Evolutionary conservation across 1,140 invertebrate species (phyloP), one percentile per base, ranked within the genome.

Genomic region (Subanguina moxae): DNA sequence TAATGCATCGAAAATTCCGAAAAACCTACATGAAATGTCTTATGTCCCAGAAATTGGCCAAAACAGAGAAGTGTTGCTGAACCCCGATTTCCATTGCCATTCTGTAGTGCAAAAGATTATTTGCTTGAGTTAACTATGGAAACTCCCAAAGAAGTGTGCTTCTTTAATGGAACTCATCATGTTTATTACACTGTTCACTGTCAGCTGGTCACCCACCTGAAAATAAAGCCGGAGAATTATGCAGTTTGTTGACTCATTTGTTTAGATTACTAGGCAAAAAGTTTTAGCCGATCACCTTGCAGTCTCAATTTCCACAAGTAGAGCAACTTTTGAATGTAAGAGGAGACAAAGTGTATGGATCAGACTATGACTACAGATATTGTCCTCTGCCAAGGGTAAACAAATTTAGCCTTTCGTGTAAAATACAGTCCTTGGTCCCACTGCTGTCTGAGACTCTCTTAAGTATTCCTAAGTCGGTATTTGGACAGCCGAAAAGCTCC

Each of bases 121-220:
- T 43, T 61, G n/a, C 28, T 3, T 43, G 58, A 61, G 28, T n/a
- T 61, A 8, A 28, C 27, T 8, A n/a, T 25, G 21, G 8, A 43
- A 5, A 21, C 38, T 5, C 58, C 62, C 42, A 64, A 64, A 23
- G n/a, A 48, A 28, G 15, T 64, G 8, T 64, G 62, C n/a, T 57
- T 64, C 1, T 64, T 11, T 3, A 64, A 64, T 57, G 61, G 61
- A 64, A 64, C 62, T 13, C 21, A 43, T 9, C 23, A 56, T 57
- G 32, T 28, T 9, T 23, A 28, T 9, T 57, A 28, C 59, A 21
- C 23, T 64, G 62, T 64, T 5, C 3, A 61, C 3, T 61, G 52
- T 56, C 21, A 56, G 28, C 21, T 28, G 13, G 13, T 13, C 21
- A 56, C 21, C 21, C 3, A 3, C 3, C 13, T 56, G 52, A 23